Base-by-base conservation (phyloP, 2,888 invertebrate genomes). In the Anarsia innoxiella region DNA sequence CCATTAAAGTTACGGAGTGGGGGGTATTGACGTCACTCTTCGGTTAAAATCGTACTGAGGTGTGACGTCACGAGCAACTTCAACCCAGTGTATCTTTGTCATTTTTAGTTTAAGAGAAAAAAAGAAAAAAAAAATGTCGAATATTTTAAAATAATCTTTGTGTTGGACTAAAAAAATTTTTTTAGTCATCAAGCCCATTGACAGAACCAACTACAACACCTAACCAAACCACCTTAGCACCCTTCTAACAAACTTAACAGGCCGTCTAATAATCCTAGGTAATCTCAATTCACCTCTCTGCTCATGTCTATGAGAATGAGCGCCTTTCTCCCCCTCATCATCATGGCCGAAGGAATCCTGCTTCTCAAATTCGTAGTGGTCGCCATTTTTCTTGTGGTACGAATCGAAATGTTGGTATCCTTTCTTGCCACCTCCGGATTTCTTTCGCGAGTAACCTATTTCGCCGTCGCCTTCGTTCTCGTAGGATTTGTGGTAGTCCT, bases 391-490 rank as follows among this genome's bases (percentile, higher is more conserved):
- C 66, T 91, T 91, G 72, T 91, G 91, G 73, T 78, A 92, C 34
- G 90, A 88, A 70, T 91, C 92, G 55, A 88, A 89, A 51, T 89
- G 89, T 64, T 91, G 90, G 77, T 92, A 92, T 0, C 92, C 91
- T 48, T 90, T 88, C 59, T 88, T 89, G 14, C 90, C 91, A 31
- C 90, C 89, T 42, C 88, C 89, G 27, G 87, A 76, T 57, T 86
- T 86, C 58, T 88, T 88, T 44, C 88, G 87, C 30, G 88, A 86
- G 66, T 89, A 91, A 1, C 91, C 91, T 40, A 89, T 88, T 43
- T 88, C 88, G 12, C 88, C 89, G 36, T 89, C 88, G 0, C 88
- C 89, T 36, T 88, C 88, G 46, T 86, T 87, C 9, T 88, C 87
- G 53, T 88, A 89, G 0, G 86, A 82, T 60, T 86, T 88, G 59